These are phyloP conservation scores for Limosa lapponica DNA, from an alignment of 2,797 vertebrate genomes.

Conservation along the genomic window DNA sequence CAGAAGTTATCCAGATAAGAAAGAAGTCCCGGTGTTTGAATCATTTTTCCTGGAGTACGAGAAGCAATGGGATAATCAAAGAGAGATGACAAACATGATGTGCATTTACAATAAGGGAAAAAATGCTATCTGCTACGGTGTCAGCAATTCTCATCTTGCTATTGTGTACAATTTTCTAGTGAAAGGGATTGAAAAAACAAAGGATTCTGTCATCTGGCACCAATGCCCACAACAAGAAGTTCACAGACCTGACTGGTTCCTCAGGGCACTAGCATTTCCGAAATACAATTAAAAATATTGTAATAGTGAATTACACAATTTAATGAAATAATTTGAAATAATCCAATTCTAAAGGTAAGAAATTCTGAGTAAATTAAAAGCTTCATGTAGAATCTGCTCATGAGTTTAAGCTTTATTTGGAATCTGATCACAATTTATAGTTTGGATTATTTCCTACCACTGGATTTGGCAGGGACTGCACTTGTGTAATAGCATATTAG, in stretches of 20 bases:
- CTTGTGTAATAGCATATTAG: not conserved
- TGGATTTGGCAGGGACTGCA: not conserved
- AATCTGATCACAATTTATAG: not conserved
- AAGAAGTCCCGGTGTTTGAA: not conserved
- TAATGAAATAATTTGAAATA: not conserved
- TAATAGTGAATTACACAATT: not conserved
- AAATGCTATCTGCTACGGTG: not conserved
- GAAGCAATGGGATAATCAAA: not conserved
- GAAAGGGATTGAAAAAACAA: conserved; percentile 30
- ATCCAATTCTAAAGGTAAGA: not conserved
- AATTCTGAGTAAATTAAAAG: not conserved
- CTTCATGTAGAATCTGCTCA: not conserved
- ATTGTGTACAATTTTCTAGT: not conserved
- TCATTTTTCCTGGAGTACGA: not conserved
- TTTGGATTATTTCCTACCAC: not conserved
- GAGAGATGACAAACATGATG: not conserved
- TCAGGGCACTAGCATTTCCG: not conserved
- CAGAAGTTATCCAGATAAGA: not conserved
- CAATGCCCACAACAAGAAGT: not conserved
- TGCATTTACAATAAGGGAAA: not conserved
- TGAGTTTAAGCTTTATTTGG: not conserved
- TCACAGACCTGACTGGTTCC: not conserved
- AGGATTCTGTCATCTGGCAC: conserved; percentile 19
- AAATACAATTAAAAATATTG: not conserved
- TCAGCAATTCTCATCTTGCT: conserved; percentile 28